These are phyloP conservation scores for Cosmia pyralina DNA, from an alignment of 2,888 invertebrate genomes.

Conservation along the genomic window DNA sequence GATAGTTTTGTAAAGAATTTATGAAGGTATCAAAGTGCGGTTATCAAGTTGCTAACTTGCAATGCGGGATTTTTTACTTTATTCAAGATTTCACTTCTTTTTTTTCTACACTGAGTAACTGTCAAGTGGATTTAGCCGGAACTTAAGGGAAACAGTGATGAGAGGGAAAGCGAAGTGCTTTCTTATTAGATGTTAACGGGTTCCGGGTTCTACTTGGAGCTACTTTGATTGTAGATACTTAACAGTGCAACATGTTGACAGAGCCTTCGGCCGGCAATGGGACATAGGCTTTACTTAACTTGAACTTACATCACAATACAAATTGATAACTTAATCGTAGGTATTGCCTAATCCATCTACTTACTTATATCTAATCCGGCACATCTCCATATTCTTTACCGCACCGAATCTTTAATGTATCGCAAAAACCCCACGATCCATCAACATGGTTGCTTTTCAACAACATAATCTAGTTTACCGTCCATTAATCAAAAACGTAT, in stretches of 20 bases:
- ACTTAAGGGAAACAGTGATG: not conserved
- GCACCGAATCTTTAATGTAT: slow-evolving; percentile 52
- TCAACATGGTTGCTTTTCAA: slow-evolving; percentile 76
- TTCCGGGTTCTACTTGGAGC: not conserved
- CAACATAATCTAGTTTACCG: slow-evolving; percentile 84
- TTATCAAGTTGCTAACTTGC: slow-evolving; percentile 30
- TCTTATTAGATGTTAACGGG: not conserved
- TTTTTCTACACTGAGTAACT: not conserved
- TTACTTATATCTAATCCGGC: slow-evolving; percentile 22
- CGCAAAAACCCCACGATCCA: slow-evolving; percentile 70
- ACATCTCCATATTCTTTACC: slow-evolving; percentile 34
- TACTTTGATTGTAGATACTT: not conserved
- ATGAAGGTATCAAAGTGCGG: slow-evolving; percentile 25
- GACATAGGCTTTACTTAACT: not conserved
- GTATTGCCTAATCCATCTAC: slow-evolving; percentile 5
- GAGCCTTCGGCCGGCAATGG: no score
- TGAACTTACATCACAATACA: not conserved
- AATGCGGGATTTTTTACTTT: slow-evolving; percentile 42
- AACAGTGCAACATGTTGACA: no score
- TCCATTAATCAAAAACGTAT: slow-evolving; percentile 88
- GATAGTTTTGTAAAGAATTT: slow-evolving; percentile 40
- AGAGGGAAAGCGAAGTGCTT: not conserved
- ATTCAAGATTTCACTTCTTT: not conserved
- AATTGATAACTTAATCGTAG: not conserved
- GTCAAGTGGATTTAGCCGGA: not conserved